Percentiles rank a stretch among this genome's conserved stretches.
Conservation (phyloP, 2,113 vertebrate genomes). For the Tragelaphus imberbis region DNA sequence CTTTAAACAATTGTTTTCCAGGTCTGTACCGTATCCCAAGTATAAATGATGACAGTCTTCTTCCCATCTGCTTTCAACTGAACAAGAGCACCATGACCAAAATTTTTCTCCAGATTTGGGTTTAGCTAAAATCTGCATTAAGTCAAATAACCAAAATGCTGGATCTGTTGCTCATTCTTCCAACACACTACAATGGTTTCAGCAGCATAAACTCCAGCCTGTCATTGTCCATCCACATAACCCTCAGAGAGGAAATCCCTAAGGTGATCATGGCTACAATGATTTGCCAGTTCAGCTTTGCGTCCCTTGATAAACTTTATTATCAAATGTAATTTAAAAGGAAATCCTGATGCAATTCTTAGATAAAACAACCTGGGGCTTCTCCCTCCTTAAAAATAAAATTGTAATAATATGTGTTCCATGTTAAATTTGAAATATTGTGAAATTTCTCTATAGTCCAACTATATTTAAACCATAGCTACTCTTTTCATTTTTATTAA, state of each 20-base stretch:
- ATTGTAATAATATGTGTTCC: not conserved
- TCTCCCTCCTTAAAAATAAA: not conserved
- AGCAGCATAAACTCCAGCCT: not conserved
- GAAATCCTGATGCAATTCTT: not conserved
- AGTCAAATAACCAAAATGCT: conserved; percentile 28
- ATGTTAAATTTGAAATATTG: not conserved
- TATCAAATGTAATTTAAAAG: conserved; percentile 6
- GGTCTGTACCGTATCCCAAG: not conserved
- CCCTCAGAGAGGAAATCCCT: not conserved
- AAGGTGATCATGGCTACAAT: not conserved
- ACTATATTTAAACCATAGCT: not conserved
- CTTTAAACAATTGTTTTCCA: conserved; percentile 13
- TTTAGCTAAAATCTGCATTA: not conserved
- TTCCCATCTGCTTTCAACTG: not conserved
- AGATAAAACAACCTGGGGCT: not conserved
- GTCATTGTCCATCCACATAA: not conserved
- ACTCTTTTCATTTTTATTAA: not conserved
- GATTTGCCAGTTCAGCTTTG: conserved; percentile 4
- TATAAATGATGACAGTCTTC: not conserved
- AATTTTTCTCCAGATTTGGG: conserved; percentile 29
- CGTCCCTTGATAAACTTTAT: not conserved
- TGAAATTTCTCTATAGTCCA: not conserved
- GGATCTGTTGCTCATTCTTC: conserved; percentile 33
- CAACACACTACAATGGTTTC: not conserved
- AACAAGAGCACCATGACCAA: not conserved